phyloP scores from a whole-genome alignment of 1,140 invertebrate genomes.

The Thaumetopoea pityocampa region DNA sequence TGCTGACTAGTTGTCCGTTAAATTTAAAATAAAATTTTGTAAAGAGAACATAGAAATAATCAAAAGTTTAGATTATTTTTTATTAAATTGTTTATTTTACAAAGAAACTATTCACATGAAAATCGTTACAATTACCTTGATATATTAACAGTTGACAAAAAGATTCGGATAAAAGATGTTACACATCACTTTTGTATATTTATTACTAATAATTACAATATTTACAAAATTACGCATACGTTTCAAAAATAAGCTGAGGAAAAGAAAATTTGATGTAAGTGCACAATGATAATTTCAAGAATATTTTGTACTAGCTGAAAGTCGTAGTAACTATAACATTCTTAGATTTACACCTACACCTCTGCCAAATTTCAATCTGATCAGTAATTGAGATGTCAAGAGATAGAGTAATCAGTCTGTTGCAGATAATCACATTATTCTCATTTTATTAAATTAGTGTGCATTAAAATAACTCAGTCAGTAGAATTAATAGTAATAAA shows the following conservation, averaged over 20 bases:
- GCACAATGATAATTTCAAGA: constrained; percentile 8
- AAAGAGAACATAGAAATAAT: constrained; percentile 1
- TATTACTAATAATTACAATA: constrained; percentile 42
- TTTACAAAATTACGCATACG: constrained; percentile 37
- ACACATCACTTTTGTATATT: constrained; percentile 54
- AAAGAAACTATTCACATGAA: constrained; percentile 69
- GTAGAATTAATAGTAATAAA: constrained; percentile 30
- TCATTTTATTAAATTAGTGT: too few species aligned
- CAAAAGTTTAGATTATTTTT: constrained; percentile 28
- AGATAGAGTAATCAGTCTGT: too few species aligned
- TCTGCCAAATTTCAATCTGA: too few species aligned
- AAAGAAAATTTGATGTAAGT: constrained; percentile 40
- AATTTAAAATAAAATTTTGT: not conserved
- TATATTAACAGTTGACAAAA: constrained; percentile 64
- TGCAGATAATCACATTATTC: too few species aligned
- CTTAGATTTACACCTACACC: too few species aligned
- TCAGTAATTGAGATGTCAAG: too few species aligned
- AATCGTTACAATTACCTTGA: constrained; percentile 58
- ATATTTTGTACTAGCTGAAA: constrained; percentile 2
- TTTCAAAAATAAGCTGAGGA: constrained; percentile 24
- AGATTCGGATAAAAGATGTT: constrained; percentile 63
- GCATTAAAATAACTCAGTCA: constrained; percentile 43
- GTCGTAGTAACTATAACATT: too few species aligned
- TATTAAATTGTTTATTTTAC: constrained; percentile 65
- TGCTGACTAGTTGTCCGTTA: too few species aligned